Evolutionary conservation across 2,113 vertebrate species (phyloP).

Genomic region (Cavia aperea): DNA sequence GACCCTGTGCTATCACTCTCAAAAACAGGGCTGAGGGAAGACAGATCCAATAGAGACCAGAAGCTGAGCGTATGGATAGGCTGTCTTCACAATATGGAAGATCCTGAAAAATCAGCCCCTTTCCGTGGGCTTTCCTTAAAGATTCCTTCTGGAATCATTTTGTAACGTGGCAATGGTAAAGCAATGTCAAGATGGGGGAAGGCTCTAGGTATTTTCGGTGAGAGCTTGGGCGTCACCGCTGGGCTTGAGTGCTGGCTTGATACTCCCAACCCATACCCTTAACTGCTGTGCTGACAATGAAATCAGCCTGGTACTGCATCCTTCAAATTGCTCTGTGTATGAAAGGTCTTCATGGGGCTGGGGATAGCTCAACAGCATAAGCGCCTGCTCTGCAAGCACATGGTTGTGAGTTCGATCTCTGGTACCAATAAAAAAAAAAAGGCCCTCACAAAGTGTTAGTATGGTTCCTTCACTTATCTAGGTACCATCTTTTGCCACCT

Average conservation of each 20-base stretch:
- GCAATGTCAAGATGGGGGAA: background rate
- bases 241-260: background rate
- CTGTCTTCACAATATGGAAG: background rate
- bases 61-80: background rate
- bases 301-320: background rate
- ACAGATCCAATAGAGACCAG: background rate
- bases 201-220: background rate
- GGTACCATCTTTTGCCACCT: background rate
- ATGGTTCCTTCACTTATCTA: background rate
- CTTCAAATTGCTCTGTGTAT: rapidly evolving
- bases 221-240: background rate
- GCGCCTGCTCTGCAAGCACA: too few relatives aligned
- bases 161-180: background rate
- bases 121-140: background rate
- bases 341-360: background rate
- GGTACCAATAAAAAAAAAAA: too few relatives aligned
- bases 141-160: background rate
- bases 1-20: background rate
- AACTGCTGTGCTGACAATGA: background rate
- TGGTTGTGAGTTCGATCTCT: too few relatives aligned
- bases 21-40: background rate
- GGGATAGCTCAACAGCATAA: too few relatives aligned
- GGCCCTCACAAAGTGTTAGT: background rate
- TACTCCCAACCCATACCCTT: background rate
- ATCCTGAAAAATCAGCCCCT: background rate